These are phyloP conservation scores for Agrilus cyanescens DNA, from an alignment of 2,888 invertebrate genomes.

Conservation along the genomic window DNA sequence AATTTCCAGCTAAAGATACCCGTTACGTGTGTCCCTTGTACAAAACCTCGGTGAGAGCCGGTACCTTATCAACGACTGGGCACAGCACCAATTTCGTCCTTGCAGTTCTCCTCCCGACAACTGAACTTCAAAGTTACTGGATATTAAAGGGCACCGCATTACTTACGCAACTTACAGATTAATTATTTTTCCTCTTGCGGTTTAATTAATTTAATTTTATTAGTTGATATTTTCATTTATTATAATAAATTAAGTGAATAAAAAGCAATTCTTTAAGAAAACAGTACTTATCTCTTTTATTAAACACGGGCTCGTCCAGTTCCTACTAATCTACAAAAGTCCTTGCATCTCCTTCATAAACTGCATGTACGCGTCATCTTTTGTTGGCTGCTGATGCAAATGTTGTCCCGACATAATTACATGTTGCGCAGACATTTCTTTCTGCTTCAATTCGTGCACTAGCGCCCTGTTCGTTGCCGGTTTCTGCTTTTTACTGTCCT, in stretches of 20 bases:
- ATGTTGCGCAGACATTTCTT: slow-evolving; percentile 31
- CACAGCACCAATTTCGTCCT: slow-evolving; percentile 90
- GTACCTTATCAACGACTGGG: slow-evolving; percentile 79
- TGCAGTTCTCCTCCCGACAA: slow-evolving; percentile 58
- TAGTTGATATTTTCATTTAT: too few species aligned
- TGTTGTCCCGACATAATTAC: slow-evolving; percentile 23
- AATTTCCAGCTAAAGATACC: slow-evolving; percentile 46
- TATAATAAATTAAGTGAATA: too few species aligned
- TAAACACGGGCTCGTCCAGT: too few species aligned
- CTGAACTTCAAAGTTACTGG: slow-evolving; percentile 63
- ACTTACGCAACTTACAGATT: slow-evolving; percentile 70
- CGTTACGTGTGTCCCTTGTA: slow-evolving; percentile 72
- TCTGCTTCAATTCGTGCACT: slow-evolving; percentile 41
- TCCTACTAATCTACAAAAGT: slow-evolving; percentile 30
- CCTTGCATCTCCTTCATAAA: slow-evolving; percentile 99
- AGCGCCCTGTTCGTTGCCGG: slow-evolving; percentile 41
- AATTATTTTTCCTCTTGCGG: slow-evolving; percentile 15
- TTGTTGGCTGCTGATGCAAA: slow-evolving; percentile 49
- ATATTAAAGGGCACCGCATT: slow-evolving; percentile 80
- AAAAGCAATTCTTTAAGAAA: too few species aligned
- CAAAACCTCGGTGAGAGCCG: slow-evolving; percentile 79
- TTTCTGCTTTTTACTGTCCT: slow-evolving; percentile 53
- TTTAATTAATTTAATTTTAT: too few species aligned
- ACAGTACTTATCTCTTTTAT: too few species aligned
- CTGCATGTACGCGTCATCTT: slow-evolving; percentile 96